Conservation (phyloP, 2,113 vertebrate genomes). For the Neoarius graeffei region DNA sequence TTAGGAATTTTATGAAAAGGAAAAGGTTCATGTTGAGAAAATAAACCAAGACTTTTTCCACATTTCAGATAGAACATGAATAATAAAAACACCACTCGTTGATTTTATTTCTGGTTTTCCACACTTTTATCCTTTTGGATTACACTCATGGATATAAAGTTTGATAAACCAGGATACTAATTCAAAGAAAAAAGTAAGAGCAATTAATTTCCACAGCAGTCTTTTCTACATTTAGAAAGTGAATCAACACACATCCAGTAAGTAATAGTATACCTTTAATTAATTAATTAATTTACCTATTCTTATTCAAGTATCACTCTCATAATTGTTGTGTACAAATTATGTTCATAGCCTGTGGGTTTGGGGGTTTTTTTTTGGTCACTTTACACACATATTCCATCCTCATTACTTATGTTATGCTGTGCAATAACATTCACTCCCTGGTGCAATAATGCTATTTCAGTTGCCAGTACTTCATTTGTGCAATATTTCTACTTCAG, state of each 20-base stretch:
- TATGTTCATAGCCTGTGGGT: too few species aligned
- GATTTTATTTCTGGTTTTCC: neutral
- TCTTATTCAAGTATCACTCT: too few species aligned
- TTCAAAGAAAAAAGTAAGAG: neutral
- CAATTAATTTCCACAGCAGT: neutral
- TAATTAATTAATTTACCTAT: too few species aligned
- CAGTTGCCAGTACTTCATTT: too few species aligned
- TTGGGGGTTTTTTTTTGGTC: too few species aligned
- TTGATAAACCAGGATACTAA: neutral
- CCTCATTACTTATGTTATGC: too few species aligned
- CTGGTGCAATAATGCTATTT: too few species aligned
- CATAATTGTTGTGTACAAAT: too few species aligned
- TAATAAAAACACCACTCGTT: neutral
- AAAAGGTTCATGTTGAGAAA: neutral
- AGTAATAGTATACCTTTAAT: too few species aligned
- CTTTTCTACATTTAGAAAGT: neutral
- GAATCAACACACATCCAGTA: neutral
- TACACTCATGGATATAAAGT: neutral
- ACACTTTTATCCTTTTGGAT: constrained; percentile 2
- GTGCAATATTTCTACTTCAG: too few species aligned
- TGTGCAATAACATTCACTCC: too few species aligned
- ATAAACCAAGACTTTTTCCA: constrained; percentile 29
- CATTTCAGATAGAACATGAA: neutral
- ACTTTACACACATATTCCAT: too few species aligned
- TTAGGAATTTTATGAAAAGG: neutral